Percentiles rank a stretch among this genome's conserved stretches.
Evolutionary conservation across 2,113 vertebrate genomes (phyloP).

Genomic region (Phyllostomus hastatus): DNA sequence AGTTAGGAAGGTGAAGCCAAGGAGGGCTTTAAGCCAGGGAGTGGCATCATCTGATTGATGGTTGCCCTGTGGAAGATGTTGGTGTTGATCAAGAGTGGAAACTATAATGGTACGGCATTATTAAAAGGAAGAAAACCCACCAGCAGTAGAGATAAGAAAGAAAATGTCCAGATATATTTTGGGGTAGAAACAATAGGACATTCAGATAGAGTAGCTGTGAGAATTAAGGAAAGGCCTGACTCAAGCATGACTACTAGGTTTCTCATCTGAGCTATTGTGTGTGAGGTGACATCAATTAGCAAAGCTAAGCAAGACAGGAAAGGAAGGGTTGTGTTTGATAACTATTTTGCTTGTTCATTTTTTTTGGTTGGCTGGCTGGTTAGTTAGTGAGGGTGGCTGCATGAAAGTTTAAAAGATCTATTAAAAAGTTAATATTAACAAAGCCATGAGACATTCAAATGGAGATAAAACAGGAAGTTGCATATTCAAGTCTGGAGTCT

Average conservation of each 20-base stretch:
- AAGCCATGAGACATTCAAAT: neutral
- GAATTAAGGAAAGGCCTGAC: constrained; percentile 13
- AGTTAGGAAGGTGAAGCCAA: neutral
- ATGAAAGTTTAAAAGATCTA: neutral
- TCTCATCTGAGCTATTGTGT: constrained; percentile 20
- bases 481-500: neutral
- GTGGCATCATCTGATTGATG: neutral
- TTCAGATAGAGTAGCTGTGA: neutral
- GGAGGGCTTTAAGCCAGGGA: neutral
- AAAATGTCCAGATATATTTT: neutral
- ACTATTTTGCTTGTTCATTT: constrained; percentile 14
- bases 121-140: neutral
- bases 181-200: neutral
- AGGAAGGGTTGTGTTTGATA: neutral
- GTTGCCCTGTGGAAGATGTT: neutral
- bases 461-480: neutral
- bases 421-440: constrained; percentile 21
- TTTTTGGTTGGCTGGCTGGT: neutral
- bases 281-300: constrained; percentile 22
- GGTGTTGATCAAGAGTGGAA: neutral
- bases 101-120: neutral
- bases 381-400: neutral
- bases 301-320: constrained; percentile 8
- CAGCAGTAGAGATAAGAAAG: neutral
- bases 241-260: constrained; percentile 30